A percentile compares a stretch with the other conserved stretches of the same genome.
Conservation (phyloP, 2,888 invertebrate genomes). For the Parnassius smintheus region DNA sequence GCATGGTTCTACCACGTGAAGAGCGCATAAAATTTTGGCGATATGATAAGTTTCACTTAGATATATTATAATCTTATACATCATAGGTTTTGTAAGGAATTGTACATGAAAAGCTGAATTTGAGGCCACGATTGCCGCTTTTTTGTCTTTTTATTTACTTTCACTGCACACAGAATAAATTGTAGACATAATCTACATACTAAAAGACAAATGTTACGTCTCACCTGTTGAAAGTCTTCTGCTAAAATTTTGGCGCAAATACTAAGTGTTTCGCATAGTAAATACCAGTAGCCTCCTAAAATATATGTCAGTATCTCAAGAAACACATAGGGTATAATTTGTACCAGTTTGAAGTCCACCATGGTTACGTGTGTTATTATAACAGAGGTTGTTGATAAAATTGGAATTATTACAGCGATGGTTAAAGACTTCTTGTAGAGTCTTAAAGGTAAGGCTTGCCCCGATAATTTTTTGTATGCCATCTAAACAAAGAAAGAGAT, state of each 20-base stretch:
- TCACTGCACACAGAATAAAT: too few species aligned
- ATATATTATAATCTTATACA: too few species aligned
- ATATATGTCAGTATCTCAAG: conserved; percentile 85
- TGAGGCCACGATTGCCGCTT: too few species aligned
- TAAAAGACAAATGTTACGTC: background rate
- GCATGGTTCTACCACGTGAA: too few species aligned
- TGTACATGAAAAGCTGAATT: too few species aligned
- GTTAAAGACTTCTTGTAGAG: conserved; percentile 81
- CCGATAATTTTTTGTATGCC: conserved; percentile 82
- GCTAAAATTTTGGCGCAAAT: conserved; percentile 84
- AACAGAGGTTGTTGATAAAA: conserved; percentile 83
- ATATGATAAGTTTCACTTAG: too few species aligned
- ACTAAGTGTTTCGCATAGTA: conserved; percentile 84
- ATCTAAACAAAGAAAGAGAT: conserved; percentile 48
- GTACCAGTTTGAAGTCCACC: conserved; percentile 83
- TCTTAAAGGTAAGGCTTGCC: conserved; percentile 77
- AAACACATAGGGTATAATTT: conserved; percentile 86
- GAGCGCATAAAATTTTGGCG: too few species aligned
- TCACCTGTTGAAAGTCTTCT: conserved; percentile 84
- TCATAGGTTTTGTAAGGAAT: too few species aligned
- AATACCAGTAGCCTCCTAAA: conserved; percentile 86
- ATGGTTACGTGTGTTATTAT: conserved; percentile 86
- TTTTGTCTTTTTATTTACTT: too few species aligned
- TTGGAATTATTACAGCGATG: conserved; percentile 81
- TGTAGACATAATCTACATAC: too few species aligned